These are phyloP conservation scores for Mactromeris polynyma DNA, from an alignment of 2,888 invertebrate species.

Conservation along the genomic window DNA sequence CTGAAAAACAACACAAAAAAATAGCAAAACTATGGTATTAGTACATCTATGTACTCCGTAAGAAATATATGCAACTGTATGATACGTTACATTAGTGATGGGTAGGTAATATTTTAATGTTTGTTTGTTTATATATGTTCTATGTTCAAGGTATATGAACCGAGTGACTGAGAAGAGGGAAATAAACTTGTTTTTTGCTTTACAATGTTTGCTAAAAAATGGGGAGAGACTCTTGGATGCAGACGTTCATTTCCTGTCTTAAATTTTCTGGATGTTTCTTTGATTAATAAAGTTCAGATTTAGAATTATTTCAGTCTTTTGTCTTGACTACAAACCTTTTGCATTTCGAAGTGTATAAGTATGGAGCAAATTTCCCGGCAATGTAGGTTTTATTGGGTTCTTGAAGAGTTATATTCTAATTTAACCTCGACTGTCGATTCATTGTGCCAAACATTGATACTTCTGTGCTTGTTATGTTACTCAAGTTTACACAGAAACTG, in stretches of 20 bases:
- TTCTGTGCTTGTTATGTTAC: no score
- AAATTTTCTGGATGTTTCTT: conserved; percentile 11
- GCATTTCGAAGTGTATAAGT: no score
- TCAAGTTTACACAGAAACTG: no score
- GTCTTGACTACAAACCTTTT: not conserved
- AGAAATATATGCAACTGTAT: conserved; percentile 37
- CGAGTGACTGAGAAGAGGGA: conserved; percentile 17
- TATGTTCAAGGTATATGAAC: conserved; percentile 14
- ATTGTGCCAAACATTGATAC: no score
- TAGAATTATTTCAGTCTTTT: not conserved
- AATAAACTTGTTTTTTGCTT: not conserved
- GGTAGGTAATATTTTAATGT: conserved; percentile 17
- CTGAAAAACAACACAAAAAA: conserved; percentile 47
- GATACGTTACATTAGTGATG: conserved; percentile 30
- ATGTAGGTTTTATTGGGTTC: no score
- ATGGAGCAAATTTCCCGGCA: no score
- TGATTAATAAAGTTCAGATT: conserved; percentile 22
- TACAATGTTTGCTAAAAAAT: conserved; percentile 11
- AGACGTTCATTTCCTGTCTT: not conserved
- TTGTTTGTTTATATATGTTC: conserved; percentile 11
- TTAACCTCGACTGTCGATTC: no score
- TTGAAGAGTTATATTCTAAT: no score
- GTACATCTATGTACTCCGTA: not conserved
- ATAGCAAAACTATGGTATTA: conserved; percentile 38
- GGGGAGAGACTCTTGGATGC: not conserved